Evolutionary conservation across 2,888 invertebrate species (phyloP), one percentile per base, ranked within the genome.

Genomic region (Tuberolachnus salignus): DNA sequence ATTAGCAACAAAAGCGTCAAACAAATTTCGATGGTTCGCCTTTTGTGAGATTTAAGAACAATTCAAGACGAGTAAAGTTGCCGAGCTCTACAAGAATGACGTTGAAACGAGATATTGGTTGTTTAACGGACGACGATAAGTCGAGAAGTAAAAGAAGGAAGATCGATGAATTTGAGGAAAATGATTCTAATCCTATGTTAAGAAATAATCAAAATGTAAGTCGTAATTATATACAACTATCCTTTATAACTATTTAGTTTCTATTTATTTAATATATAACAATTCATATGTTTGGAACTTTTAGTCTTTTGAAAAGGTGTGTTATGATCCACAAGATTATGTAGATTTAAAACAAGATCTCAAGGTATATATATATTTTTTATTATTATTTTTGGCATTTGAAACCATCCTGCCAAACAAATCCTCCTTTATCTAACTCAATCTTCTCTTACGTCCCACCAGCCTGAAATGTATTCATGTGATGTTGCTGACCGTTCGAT

Each of bases 271-370:
- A 34, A 4, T 4, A 3, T 34, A 34, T 3, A 3, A 6, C 6
- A 34, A 34, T 34, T 3, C 34, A 34, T 34, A 6, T 34, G 6
- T 34, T 34, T 34, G 34, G 6, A 19, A 14, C 23, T 66, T 69
- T 78, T 59, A 78, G 78, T 78, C 78, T 49, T 78, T 78, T 69
- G 78, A 69, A 51, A 78, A 78, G 16, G 34, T 78, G n/a, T 49
- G 78, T 1, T 78, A 78, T 23, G 78, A 69, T 78, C 78, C 78
- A 69, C 78, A 49, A 21, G 78, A 78, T 4, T 78, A 51, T 59
- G 69, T 69, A 59, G 59, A 69, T 69, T 49, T 59, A 49, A 78
- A 59, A 23, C n/a, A 69, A 57, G 67, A 78, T 59, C 59, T 49
- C 21, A 78, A 78, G 67, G 78, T 78, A 78, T 10, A 63, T 6